These are phyloP conservation scores for Macaria notata DNA, from an alignment of 2,888 invertebrate species.

Conservation along the genomic window DNA sequence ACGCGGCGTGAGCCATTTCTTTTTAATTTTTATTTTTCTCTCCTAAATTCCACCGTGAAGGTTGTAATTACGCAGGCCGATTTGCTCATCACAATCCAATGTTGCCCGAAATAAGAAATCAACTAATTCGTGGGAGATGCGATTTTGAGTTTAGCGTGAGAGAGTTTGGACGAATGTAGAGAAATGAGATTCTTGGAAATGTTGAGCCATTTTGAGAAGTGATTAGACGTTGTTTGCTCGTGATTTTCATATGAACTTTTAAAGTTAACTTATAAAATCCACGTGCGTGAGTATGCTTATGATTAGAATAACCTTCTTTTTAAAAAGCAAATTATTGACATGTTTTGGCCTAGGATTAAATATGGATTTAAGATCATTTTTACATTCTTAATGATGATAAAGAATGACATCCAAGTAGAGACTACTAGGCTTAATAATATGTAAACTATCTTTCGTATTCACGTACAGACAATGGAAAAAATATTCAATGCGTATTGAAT, in stretches of 20 bases:
- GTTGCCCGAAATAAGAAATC: constrained; percentile 72
- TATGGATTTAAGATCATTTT: too few relatives aligned
- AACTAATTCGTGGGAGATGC: constrained; percentile 75
- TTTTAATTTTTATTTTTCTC: constrained; percentile 19
- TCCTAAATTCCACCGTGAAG: constrained; percentile 61
- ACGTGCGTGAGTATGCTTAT: too few relatives aligned
- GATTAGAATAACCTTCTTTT: too few relatives aligned
- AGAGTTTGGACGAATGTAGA: constrained; percentile 55
- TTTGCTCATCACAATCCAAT: constrained; percentile 70
- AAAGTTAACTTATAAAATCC: too few relatives aligned
- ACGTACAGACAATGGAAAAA: too few relatives aligned
- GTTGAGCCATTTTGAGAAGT: not conserved
- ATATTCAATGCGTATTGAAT: constrained; percentile 36
- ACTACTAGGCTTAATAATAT: too few relatives aligned
- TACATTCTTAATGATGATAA: too few relatives aligned
- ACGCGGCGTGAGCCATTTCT: constrained; percentile 56
- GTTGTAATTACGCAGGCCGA: constrained; percentile 75
- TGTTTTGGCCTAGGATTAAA: too few relatives aligned
- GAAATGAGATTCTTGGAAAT: constrained; percentile 12
- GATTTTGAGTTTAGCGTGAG: constrained; percentile 71
- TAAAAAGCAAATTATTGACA: too few relatives aligned
- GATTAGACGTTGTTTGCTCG: not conserved
- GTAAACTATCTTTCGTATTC: too few relatives aligned
- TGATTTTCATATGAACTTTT: too few relatives aligned
- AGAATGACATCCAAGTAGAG: too few relatives aligned